phyloP scores from a whole-genome alignment of 2,888 invertebrate genomes.

The Brachycybe producta region DNA sequence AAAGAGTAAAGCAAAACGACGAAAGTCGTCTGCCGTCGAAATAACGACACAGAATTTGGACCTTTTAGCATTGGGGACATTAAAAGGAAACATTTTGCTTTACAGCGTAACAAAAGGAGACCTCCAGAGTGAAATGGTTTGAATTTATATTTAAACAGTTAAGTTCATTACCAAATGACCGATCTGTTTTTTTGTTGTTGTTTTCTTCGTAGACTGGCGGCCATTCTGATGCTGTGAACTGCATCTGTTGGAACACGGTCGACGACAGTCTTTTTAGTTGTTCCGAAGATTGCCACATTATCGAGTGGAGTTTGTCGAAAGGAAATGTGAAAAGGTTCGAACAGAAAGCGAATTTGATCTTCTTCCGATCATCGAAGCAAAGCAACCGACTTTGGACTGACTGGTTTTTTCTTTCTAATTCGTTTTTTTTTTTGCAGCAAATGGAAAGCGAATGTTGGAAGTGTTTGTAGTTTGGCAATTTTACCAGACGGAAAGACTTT shows the following conservation, averaged over 20 bases:
- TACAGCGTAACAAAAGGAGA: slow-evolving; percentile 55
- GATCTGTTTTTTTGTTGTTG: no score
- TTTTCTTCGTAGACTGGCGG: no score
- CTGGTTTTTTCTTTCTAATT: slow-evolving; percentile 34
- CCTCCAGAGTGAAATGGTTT: slow-evolving; percentile 41
- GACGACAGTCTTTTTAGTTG: slow-evolving; percentile 42
- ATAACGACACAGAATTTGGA: background rate
- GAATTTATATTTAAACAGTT: no score
- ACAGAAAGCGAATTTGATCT: background rate
- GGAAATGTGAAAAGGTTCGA: slow-evolving; percentile 38
- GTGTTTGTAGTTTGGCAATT: slow-evolving; percentile 42
- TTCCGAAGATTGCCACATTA: slow-evolving; percentile 40
- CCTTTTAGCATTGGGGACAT: slow-evolving; percentile 57
- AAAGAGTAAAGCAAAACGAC: no score
- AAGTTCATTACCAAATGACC: no score
- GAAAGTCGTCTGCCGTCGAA: no score
- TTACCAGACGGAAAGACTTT: slow-evolving; percentile 38
- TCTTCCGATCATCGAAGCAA: background rate
- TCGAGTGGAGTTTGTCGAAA: slow-evolving; percentile 34
- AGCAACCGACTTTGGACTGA: background rate
- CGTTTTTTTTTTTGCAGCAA: slow-evolving; percentile 37
- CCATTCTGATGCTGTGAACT: slow-evolving; percentile 42
- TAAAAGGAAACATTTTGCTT: slow-evolving; percentile 53
- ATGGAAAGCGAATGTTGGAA: slow-evolving; percentile 49
- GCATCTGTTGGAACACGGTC: slow-evolving; percentile 45